A percentile compares a stretch with the other conserved stretches of the same genome.
These are phyloP conservation scores for Melieria crassipennis DNA, from an alignment of 2,888 invertebrate species.

Conservation along the genomic window DNA sequence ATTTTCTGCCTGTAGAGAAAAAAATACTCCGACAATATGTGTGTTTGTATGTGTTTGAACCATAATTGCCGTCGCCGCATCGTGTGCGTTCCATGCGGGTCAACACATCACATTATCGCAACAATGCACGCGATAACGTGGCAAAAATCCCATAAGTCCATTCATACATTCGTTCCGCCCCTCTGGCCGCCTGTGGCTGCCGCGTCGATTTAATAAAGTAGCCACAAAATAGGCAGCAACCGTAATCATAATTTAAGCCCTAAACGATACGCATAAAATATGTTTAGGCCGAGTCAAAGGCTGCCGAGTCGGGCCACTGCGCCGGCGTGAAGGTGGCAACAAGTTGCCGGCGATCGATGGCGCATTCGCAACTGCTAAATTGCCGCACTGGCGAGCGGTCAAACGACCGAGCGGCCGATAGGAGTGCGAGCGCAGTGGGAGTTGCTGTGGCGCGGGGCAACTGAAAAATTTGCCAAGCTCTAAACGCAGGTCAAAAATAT, in stretches of 20 bases:
- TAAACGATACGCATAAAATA: conserved; percentile 33
- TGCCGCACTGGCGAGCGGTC: too few relatives aligned
- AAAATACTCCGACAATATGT: background rate
- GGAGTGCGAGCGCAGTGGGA: too few relatives aligned
- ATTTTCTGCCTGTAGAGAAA: too few relatives aligned
- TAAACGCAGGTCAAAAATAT: too few relatives aligned
- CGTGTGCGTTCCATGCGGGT: conserved; percentile 27
- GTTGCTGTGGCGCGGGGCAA: too few relatives aligned
- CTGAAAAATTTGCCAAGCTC: too few relatives aligned
- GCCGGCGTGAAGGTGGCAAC: too few relatives aligned
- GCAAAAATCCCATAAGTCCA: conserved; percentile 15
- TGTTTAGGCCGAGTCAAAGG: conserved; percentile 3
- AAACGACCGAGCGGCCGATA: too few relatives aligned
- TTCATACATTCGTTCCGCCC: background rate
- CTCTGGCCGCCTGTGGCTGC: background rate
- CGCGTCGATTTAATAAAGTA: conserved; percentile 27
- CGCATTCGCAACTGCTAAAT: too few relatives aligned
- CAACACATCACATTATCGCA: conserved; percentile 25
- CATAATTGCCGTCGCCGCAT: conserved; percentile 6
- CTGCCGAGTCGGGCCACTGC: too few relatives aligned
- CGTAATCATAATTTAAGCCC: conserved; percentile 31
- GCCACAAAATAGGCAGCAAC: conserved; percentile 29
- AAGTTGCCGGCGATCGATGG: too few relatives aligned
- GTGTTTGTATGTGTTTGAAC: background rate
- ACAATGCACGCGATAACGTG: conserved; percentile 30